Base-by-base conservation (phyloP, 2,113 vertebrate genomes). In the Steatornis caripensis region DNA sequence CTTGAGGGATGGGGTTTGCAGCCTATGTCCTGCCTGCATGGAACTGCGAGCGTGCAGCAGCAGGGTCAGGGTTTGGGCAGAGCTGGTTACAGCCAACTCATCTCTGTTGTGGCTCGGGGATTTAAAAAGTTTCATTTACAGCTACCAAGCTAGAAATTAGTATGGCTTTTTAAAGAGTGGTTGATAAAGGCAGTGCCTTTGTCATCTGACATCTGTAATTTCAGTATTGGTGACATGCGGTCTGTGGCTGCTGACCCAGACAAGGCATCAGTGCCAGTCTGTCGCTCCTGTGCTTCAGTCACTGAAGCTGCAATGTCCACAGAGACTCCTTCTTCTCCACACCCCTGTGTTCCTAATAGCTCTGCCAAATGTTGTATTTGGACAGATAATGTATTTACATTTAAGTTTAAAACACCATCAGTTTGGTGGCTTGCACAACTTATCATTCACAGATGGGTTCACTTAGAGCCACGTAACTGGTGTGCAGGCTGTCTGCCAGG, bases 81-180 rank as follows among this genome's bases (percentile, higher is more conserved):
- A 36, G 57, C 71, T 27, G 2, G 12, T 39, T 27, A 11, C 53
- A 77, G 34, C 68, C n/a, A 18, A 30, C 41, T 94, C 34, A 7
- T 29, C 36, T 84, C 82, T 41, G 10, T 37, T 0, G 0, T 48
- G 43, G 20, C 36, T 62, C 34, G 1, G 17, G 51, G 55, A 20
- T 39, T 45, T 39, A 11, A 85, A 79, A n/a, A 2, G 0, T 70
- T 79, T 36, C 1, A 0, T 34, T 49, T 72, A 27, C n/a, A 46
- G 39, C 68, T 21, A 24, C n/a, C 12, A 5, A 18, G 46, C 41
- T 29, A 9, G 60, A 58, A 26, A 69, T 32, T 1, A 70, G 26
- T n/a, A 12, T 5, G 41, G 39, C 27, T 82, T 64, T 89, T n/a
- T 45, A 37, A 43, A 55, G 81, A 22, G 41, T 5, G 20, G 37